Evolutionary conservation across 2,888 invertebrate genomes (phyloP), one percentile per base, ranked within the genome.

Genomic region (Shargacucullia verbasci): DNA sequence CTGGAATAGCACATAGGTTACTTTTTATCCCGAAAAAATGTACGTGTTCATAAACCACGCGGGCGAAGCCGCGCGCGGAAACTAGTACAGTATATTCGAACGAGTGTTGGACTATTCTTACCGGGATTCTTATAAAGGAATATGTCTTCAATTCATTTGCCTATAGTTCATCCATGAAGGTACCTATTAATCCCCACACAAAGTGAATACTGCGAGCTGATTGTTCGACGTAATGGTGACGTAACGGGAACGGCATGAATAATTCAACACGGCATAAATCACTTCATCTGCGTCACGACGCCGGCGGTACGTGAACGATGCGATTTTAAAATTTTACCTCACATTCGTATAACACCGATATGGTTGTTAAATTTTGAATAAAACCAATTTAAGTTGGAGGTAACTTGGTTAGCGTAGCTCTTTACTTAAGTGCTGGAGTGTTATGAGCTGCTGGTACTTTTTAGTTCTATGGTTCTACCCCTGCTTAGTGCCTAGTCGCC

Each of bases 221-320:
- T 72, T 69, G 73, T 73, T 59, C 63, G 13, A 59, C 37, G 56
- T 55, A 35, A 58, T 37, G 50, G 44, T 53, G 67, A 72, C 63
- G 72, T 67, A 59, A 69, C 64, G 64, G 63, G 49, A 50, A 58
- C 45, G 48, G 13, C 47, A 65, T 73, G 71, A 68, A 75, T 77
- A 59, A 77, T 76, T 74, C 70, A 76, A 47, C 27, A 14, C 12
- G 44, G 53, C 58, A 64, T 68, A 75, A 75, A 73, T 75, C 73
- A 75, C 73, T 68, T 73, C 59, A 75, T 75, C 58, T 50, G 58
- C 59, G 58, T 59, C 67, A 54, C 46, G 58, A 66, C 27, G 14
- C 14, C 40, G 49, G 7, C 37, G 47, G 45, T 9, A 50, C 61
- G 50, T 45, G 56, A 67, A 65, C 38, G 47, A 49, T 47, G 37